Evolutionary conservation across 2,113 vertebrate genomes (phyloP).

Genomic region (Crotophaga sulcirostris): DNA sequence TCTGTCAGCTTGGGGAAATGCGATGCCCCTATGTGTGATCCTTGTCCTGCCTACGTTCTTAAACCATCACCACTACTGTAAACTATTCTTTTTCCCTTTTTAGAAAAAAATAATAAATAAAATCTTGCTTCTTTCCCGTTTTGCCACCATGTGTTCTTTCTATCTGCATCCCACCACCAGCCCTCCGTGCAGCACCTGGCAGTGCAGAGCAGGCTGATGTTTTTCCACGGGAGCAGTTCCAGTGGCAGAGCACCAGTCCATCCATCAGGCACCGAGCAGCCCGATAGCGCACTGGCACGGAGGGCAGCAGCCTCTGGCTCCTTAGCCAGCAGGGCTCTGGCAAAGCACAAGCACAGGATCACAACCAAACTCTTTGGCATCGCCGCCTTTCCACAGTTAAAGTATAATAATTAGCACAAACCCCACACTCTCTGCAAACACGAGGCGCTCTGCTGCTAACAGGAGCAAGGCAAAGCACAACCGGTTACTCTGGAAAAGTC

Average conservation of each 20-base stretch:
- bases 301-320: background rate
- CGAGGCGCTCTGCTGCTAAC: background rate
- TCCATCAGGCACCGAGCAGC: background rate
- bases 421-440: background rate
- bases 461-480: background rate
- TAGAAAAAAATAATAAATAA: background rate
- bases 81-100: background rate
- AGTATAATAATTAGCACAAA: background rate
- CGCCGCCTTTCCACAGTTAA: background rate
- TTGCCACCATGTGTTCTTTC: background rate
- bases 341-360: background rate
- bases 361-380: background rate
- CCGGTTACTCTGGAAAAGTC: background rate
- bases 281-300: rapidly evolving
- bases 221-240: background rate
- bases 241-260: background rate
- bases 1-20: background rate
- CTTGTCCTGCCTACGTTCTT: background rate
- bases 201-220: background rate
- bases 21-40: background rate
- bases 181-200: background rate
- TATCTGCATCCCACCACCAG: background rate
- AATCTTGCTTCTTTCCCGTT: background rate
- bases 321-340: background rate
- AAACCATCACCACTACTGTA: background rate